A percentile compares a stretch with the other conserved stretches of the same genome.
Evolutionary conservation across 2,113 vertebrate species (phyloP).

Genomic region (Embiotoca jacksoni): DNA sequence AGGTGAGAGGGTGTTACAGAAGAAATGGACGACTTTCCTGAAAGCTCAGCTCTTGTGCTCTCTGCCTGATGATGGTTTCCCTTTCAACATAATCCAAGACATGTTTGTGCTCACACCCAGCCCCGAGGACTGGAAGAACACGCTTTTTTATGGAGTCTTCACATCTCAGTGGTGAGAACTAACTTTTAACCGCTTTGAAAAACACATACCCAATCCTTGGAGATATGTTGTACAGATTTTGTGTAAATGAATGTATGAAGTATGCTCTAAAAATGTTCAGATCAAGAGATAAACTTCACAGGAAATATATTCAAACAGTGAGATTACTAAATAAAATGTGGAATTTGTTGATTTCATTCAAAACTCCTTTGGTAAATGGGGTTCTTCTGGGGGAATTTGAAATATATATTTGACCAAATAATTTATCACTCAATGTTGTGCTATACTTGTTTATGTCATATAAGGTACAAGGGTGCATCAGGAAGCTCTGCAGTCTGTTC

Average conservation of each 20-base stretch:
- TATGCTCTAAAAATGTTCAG: too few relatives aligned
- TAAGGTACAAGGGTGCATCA: slow-evolving; percentile 90
- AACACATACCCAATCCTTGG: too few relatives aligned
- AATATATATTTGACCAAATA: neutral
- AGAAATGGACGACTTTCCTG: slow-evolving; percentile 96
- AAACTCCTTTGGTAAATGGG: neutral
- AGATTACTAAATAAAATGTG: too few relatives aligned
- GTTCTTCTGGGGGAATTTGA: neutral
- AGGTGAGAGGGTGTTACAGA: slow-evolving; percentile 95
- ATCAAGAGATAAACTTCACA: too few relatives aligned
- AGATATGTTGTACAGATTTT: neutral
- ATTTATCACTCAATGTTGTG: neutral
- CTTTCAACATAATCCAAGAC: slow-evolving; percentile 96
- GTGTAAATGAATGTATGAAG: neutral
- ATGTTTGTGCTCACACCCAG: slow-evolving; percentile 92
- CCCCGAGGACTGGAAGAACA: slow-evolving; percentile 86
- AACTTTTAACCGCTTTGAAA: neutral
- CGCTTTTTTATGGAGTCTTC: slow-evolving; percentile 95
- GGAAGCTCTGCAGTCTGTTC: slow-evolving; percentile 94
- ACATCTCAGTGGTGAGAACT: slow-evolving; percentile 92
- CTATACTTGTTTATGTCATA: neutral
- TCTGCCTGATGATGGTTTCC: slow-evolving; percentile 92
- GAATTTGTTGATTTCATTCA: neutral
- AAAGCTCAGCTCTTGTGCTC: slow-evolving; percentile 95
- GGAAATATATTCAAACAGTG: neutral